Base-by-base conservation (phyloP, 2,113 vertebrate species). In the Istiophorus platypterus region DNA sequence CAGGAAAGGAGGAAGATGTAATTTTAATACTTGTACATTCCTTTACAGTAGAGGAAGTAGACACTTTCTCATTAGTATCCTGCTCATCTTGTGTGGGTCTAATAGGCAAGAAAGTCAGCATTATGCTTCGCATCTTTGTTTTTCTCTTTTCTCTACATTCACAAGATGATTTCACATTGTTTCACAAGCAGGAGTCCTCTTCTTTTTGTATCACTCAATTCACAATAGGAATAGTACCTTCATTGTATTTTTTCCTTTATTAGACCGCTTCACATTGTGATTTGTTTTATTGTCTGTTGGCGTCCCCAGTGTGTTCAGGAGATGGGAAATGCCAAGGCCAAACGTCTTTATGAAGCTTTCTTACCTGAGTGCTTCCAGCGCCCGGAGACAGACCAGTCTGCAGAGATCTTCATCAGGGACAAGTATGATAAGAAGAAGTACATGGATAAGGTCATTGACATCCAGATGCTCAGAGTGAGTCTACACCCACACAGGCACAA, bases 361-460 rank as follows among this genome's bases (percentile, higher is more conserved):
- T 94, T 99, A 91, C 98, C 98, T 0, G 96, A 99, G 90, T 97
- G 97, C 89, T 99, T 99, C 92, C 96, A 97, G 77, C 93, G 97
- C 17, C 98, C 98, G 7, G 97, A 99, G 59, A 97, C 96, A 27
- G 98, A 99, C 89, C 98, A 97, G 95, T 96, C 97, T 7, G 96
- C 98, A 26, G 98, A 99, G 87, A 92, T 90, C 83, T 99, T 99
- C 92, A 99, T 99, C 86, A 94, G 98, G 87, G 98, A 99, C 89
- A 99, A 99, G 88, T 99, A 99, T 0, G 98, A 99, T 29, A 99
- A 97, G 94, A 99, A 99, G 93, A 99, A 99, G 83, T 99, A 98
- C 88, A 96, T 99, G 92, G 98, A 99, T 94, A 96, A 97, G 77
- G 97, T 97, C 84, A 95, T 99, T 10, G 97, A 99, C 93, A 95